Evolutionary conservation across 2,888 invertebrate species (phyloP).

Genomic region (Megamerina dolium): DNA sequence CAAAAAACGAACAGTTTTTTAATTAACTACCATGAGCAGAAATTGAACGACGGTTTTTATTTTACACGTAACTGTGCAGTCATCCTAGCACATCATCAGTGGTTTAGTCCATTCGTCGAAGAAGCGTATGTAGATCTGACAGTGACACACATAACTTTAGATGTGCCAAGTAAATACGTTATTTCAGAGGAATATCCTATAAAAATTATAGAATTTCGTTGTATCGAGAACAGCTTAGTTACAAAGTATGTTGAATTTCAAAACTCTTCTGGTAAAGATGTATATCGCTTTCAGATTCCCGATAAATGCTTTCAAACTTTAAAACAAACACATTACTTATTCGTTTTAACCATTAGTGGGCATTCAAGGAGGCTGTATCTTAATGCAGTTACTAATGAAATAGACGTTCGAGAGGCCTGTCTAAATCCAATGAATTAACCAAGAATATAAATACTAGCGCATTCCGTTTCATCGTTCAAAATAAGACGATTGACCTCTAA

Average conservation of each 20-base stretch:
- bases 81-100: slow-evolving; percentile 42
- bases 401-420: too few relatives aligned
- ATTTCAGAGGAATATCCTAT: slow-evolving; percentile 15
- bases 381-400: too few relatives aligned
- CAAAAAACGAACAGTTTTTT: slow-evolving; percentile 29
- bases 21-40: slow-evolving; percentile 44
- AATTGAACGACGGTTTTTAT: slow-evolving; percentile 41
- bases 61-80: slow-evolving; percentile 44
- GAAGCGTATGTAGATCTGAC: too few relatives aligned
- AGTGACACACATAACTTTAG: slow-evolving; percentile 1
- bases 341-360: slow-evolving; percentile 36
- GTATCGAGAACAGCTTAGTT: slow-evolving; percentile 36
- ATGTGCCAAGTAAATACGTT: not conserved
- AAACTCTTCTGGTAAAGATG: slow-evolving; percentile 2
- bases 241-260: slow-evolving; percentile 36
- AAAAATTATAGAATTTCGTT: slow-evolving; percentile 41
- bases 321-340: slow-evolving; percentile 25
- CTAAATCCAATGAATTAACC: too few relatives aligned
- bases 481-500: too few relatives aligned
- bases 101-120: slow-evolving; percentile 29
- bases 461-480: too few relatives aligned
- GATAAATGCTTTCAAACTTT: slow-evolving; percentile 21
- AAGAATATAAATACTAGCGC: too few relatives aligned
- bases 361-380: too few relatives aligned
- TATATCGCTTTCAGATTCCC: slow-evolving; percentile 28